These are phyloP conservation scores for Microcebus murinus DNA, from an alignment of 2,113 vertebrate genomes.

Conservation along the genomic window DNA sequence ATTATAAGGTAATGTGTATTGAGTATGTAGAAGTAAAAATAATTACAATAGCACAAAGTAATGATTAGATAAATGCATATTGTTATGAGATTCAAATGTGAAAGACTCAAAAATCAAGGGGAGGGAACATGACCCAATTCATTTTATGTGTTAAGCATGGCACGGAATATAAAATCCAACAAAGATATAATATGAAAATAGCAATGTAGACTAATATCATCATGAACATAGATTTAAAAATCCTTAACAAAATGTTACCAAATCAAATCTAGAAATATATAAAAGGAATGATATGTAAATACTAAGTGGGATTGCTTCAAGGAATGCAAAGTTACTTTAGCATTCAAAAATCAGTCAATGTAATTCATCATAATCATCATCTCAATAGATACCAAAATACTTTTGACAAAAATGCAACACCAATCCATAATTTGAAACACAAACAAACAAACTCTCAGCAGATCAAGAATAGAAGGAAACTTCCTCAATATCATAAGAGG, in stretches of 20 bases:
- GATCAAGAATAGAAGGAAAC: not conserved
- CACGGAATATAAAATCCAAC: not conserved
- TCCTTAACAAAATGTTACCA: not conserved
- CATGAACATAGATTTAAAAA: not conserved
- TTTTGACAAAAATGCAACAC: not conserved
- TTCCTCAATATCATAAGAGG: not conserved
- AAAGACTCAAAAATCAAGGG: not conserved
- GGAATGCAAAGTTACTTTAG: not conserved
- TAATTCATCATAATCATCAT: not conserved
- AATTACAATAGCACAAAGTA: not conserved
- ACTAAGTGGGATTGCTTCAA: not conserved
- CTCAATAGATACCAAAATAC: not conserved
- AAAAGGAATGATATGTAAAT: not conserved
- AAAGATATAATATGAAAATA: not conserved
- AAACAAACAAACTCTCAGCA: not conserved
- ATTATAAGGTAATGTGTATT: not conserved
- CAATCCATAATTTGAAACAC: not conserved
- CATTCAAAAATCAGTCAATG: not conserved
- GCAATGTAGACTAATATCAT: not conserved
- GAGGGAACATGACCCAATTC: not conserved
- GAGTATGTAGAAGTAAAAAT: not conserved
- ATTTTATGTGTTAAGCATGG: not conserved
- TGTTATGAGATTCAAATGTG: not conserved
- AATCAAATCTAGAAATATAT: not conserved
- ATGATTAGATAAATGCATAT: not conserved